Evolutionary conservation across 2,888 invertebrate genomes (phyloP).

Genomic region (Troilus luridus): DNA sequence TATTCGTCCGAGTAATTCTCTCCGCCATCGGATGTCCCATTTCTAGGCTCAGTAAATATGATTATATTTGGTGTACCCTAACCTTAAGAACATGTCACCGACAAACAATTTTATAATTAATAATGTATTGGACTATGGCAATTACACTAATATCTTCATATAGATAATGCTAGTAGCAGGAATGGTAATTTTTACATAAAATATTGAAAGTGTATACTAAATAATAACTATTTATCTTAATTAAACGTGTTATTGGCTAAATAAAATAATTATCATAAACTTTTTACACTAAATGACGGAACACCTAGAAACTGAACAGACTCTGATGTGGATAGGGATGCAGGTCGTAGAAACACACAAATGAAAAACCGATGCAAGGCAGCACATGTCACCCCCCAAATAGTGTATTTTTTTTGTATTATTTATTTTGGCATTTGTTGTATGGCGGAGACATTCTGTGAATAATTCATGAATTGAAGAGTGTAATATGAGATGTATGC

Average conservation of each 20-base stretch:
- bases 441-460: conserved; percentile 1
- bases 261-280: not conserved
- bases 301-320: not conserved
- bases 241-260: not conserved
- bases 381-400: conserved; percentile 3
- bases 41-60: too few relatives aligned
- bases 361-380: conserved; percentile 5
- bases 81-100: too few relatives aligned
- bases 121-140: too few relatives aligned
- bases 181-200: too few relatives aligned
- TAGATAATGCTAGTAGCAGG: too few relatives aligned
- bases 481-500: conserved; percentile 34
- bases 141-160: too few relatives aligned
- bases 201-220: too few relatives aligned
- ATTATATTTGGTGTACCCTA: too few relatives aligned
- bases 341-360: not conserved
- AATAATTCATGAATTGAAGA: conserved; percentile 41
- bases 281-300: not conserved
- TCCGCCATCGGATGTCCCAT: too few relatives aligned
- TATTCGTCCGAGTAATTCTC: too few relatives aligned
- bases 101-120: too few relatives aligned
- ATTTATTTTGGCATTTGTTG: conserved; percentile 25
- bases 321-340: not conserved
- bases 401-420: not conserved
- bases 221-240: too few relatives aligned